These are phyloP conservation scores for Onychomys arenicola DNA, from an alignment of 2,797 vertebrate genomes.

Conservation along the genomic window DNA sequence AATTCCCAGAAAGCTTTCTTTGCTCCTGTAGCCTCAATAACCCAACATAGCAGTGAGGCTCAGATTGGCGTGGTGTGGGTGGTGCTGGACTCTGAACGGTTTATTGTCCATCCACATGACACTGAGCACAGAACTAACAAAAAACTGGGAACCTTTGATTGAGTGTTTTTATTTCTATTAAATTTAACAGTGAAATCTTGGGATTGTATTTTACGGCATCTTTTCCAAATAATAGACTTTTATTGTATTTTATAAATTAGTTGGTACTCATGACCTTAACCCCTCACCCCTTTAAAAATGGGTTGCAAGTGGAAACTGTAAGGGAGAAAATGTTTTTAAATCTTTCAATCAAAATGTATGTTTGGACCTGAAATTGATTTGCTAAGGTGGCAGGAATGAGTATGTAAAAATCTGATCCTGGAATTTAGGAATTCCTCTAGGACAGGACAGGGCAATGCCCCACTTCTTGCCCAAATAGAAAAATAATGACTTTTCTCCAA, in stretches of 20 bases:
- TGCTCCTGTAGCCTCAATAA: neutral
- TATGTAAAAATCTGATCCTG: neutral
- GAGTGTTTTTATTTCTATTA: neutral
- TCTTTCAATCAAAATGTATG: neutral
- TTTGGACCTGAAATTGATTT: neutral
- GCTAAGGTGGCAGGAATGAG: neutral
- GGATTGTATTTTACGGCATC: neutral
- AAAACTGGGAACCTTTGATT: neutral
- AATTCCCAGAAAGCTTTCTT: neutral
- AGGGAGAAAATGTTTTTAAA: neutral
- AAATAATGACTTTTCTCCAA: slow-evolving; percentile 51
- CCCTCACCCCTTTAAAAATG: neutral
- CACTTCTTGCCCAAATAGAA: neutral
- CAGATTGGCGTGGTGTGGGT: neutral
- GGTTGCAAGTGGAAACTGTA: neutral
- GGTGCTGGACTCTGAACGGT: neutral
- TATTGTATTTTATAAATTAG: neutral
- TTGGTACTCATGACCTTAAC: neutral
- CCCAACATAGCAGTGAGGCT: neutral
- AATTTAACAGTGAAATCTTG: slow-evolving; percentile 14
- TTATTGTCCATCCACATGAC: neutral
- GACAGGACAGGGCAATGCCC: neutral
- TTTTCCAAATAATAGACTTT: slow-evolving; percentile 11
- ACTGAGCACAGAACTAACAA: neutral
- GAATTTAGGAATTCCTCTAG: neutral